phyloP scores from a whole-genome alignment of 2,888 invertebrate species.

The Heliothis peltigera region DNA sequence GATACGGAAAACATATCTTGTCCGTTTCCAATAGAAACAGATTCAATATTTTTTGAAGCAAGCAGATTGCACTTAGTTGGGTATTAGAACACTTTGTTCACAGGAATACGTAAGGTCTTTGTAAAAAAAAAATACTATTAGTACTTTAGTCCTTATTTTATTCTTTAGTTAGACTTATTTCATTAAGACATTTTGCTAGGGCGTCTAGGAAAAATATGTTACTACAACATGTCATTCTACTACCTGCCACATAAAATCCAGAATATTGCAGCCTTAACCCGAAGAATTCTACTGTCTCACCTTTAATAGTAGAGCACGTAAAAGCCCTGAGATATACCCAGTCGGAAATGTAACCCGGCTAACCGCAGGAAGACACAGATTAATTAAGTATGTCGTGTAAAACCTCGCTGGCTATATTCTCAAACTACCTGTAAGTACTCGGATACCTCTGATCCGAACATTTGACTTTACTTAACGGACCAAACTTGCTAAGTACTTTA shows the following conservation, averaged over 20 bases:
- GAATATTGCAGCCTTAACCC: constrained; percentile 24
- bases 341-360: constrained; percentile 20
- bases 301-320: constrained; percentile 29
- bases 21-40: constrained; percentile 52
- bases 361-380: constrained; percentile 22
- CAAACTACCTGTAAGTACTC: constrained; percentile 41
- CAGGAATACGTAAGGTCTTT: too few species aligned
- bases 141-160: too few species aligned
- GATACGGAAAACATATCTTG: constrained; percentile 44
- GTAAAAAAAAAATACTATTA: too few species aligned
- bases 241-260: constrained; percentile 19
- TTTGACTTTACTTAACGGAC: constrained; percentile 48
- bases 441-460: constrained; percentile 40
- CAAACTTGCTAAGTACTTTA: constrained; percentile 50
- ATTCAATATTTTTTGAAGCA: constrained; percentile 14
- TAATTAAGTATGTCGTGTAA: constrained; percentile 53
- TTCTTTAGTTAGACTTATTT: background rate
- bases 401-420: constrained; percentile 30
- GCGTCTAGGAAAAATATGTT: background rate
- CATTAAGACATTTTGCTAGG: background rate
- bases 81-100: too few species aligned
- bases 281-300: constrained; percentile 43
- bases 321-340: constrained; percentile 13
- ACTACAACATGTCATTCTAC: constrained; percentile 5
- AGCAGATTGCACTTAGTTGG: too few species aligned